A percentile compares a stretch with the other conserved stretches of the same genome.
Evolutionary conservation across 2,888 invertebrate genomes (phyloP).

Genomic region (Drosophila pseudotalamancana): DNA sequence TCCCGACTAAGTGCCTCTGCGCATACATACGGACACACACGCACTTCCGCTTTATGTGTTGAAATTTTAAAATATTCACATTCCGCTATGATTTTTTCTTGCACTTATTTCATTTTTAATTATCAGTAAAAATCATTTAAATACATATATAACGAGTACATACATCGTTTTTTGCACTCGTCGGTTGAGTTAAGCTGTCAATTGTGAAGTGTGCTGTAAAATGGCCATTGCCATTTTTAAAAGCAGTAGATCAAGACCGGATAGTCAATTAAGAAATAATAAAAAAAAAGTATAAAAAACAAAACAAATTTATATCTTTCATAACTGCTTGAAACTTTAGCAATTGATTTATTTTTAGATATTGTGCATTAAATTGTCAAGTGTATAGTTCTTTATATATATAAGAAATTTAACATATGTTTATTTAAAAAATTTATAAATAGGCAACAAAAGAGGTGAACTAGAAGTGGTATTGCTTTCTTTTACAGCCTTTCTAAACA

Average conservation of each 20-base stretch:
- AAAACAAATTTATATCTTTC: too few species aligned
- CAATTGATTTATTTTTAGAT: too few species aligned
- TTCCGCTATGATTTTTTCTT: slow-evolving; percentile 40
- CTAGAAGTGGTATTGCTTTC: too few species aligned
- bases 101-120: slow-evolving; percentile 46
- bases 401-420: too few species aligned
- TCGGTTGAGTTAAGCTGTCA: slow-evolving; percentile 23
- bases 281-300: too few species aligned
- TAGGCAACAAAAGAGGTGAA: too few species aligned
- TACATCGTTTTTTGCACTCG: slow-evolving; percentile 9
- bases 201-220: neutral
- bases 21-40: slow-evolving; percentile 14
- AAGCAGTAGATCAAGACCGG: neutral
- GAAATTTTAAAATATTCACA: slow-evolving; percentile 39
- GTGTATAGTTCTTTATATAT: too few species aligned
- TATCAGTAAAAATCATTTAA: slow-evolving; percentile 43
- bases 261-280: neutral
- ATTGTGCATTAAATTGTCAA: too few species aligned
- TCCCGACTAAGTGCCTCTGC: slow-evolving; percentile 64
- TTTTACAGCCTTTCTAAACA: too few species aligned
- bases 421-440: too few species aligned
- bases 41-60: slow-evolving; percentile 36
- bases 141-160: slow-evolving; percentile 12
- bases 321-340: too few species aligned
- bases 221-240: neutral